Percentiles rank a stretch among this genome's conserved stretches.
phyloP scores from a whole-genome alignment of 2,113 vertebrate genomes.

The Scalopus aquaticus region DNA sequence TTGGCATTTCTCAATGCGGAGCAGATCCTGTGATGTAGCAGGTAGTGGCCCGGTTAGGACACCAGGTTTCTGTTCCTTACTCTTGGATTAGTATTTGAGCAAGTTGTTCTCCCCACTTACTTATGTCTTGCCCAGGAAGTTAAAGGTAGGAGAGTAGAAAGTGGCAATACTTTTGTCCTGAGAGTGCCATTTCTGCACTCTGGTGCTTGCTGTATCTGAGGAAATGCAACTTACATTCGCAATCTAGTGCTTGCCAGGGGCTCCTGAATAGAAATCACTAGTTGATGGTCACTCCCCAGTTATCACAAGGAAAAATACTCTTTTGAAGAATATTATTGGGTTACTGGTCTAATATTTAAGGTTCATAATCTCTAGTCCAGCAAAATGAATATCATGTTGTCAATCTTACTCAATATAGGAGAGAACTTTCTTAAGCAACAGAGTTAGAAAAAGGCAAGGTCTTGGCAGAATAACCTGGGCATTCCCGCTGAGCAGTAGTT shows the following conservation, averaged over 20 bases:
- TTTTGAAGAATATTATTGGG: neutral
- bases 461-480: neutral
- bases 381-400: neutral
- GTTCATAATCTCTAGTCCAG: neutral
- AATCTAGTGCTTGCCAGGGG: neutral
- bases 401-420: neutral
- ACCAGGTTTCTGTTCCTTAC: neutral
- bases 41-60: neutral
- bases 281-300: neutral
- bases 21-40: neutral
- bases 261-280: neutral
- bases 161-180: neutral
- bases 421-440: neutral
- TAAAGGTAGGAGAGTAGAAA: neutral
- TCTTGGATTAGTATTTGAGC: neutral
- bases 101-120: neutral
- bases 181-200: neutral
- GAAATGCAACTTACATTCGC: neutral
- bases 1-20: neutral
- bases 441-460: neutral
- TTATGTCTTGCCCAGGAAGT: neutral
- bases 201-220: neutral
- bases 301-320: neutral
- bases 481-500: neutral
- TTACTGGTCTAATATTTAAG: slow-evolving; percentile 9